These are phyloP conservation scores for Stictonetta naevosa DNA, from an alignment of 2,113 vertebrate genomes.

Conservation along the genomic window DNA sequence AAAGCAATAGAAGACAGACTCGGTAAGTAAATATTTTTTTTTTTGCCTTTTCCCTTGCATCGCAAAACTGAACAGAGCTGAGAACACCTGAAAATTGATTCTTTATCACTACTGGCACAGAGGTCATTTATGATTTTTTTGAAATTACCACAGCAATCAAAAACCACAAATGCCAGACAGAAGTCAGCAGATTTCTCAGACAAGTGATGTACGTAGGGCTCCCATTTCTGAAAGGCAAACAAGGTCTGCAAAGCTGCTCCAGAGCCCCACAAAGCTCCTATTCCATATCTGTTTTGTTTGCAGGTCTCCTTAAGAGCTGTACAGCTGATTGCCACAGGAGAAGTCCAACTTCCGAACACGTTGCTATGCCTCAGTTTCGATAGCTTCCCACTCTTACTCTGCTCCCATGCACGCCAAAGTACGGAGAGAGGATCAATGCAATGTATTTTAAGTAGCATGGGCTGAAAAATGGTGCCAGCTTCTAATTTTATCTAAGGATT, in stretches of 20 bases:
- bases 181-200: background rate
- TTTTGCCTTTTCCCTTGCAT: background rate
- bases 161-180: background rate
- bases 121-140: background rate
- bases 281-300: background rate
- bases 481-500: constrained; percentile 50
- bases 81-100: background rate
- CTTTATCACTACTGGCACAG: accelerated
- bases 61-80: background rate
- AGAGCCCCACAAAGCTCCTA: background rate
- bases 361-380: background rate
- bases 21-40: background rate
- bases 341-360: background rate
- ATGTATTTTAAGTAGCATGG: constrained; percentile 16
- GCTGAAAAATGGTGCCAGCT: constrained; percentile 15
- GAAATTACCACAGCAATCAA: background rate
- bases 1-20: background rate
- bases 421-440: background rate
- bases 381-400: background rate
- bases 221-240: background rate
- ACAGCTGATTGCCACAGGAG: accelerated
- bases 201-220: accelerated
- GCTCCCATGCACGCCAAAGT: background rate
- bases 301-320: background rate
- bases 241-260: background rate